These are phyloP conservation scores for Loxodonta africana DNA, from an alignment of 2,113 vertebrate genomes.

Conservation along the genomic window DNA sequence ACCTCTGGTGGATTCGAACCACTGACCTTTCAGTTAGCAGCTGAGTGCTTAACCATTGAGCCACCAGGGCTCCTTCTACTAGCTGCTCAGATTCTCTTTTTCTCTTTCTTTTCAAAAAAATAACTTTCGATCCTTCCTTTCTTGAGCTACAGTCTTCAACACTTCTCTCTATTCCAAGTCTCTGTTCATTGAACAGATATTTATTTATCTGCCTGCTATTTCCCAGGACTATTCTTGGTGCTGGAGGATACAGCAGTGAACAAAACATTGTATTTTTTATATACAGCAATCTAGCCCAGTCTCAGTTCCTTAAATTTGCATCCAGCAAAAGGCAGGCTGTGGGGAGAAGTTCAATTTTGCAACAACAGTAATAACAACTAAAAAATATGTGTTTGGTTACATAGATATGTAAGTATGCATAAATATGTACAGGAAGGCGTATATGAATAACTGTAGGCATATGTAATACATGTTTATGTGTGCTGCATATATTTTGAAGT, in stretches of 20 bases:
- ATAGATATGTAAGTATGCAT: too few relatives aligned
- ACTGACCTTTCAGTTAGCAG: not conserved
- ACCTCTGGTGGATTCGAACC: not conserved
- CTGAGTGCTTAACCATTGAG: not conserved
- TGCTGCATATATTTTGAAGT: too few relatives aligned
- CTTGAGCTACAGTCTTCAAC: not conserved
- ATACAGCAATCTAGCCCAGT: not conserved
- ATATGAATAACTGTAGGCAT: too few relatives aligned
- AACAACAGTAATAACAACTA: too few relatives aligned
- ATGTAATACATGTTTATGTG: too few relatives aligned
- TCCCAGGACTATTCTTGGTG: not conserved
- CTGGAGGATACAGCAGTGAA: not conserved
- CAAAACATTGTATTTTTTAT: not conserved
- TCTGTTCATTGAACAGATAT: constrained; percentile 4
- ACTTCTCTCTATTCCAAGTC: not conserved
- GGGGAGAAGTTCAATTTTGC: not conserved
- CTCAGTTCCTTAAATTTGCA: not conserved
- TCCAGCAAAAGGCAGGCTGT: not conserved
- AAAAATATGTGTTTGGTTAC: too few relatives aligned
- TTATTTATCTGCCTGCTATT: not conserved
- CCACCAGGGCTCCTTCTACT: not conserved
- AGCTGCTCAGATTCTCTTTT: not conserved
- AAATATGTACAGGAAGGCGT: too few relatives aligned
- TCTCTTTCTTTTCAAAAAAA: not conserved
- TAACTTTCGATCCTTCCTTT: not conserved